Evolutionary conservation across 2,888 invertebrate genomes (phyloP), one percentile per base, ranked within the genome.

Genomic region (Andrena camellia): DNA sequence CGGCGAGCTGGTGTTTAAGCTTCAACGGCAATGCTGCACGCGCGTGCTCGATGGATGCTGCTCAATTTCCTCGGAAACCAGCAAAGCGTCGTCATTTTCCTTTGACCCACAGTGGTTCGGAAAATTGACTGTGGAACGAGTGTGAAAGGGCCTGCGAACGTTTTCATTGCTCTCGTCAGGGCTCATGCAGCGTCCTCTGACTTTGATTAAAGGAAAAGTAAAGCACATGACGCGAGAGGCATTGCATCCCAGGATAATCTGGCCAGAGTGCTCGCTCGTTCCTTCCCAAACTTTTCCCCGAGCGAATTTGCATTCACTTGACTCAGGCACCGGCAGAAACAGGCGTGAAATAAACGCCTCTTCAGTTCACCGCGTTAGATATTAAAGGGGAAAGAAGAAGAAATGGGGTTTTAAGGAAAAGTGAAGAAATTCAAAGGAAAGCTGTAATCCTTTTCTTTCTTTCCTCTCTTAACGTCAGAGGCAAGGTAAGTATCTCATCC

Each of bases 171-270:
- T 17, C 35, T 23, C 48, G 48, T 31, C 13, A 13, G 20, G 54
- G 52, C n/a, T 69, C 42, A n/a, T 10, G 29, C 35, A 20, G 5
- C 23, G 31, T 68, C 31, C 20, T 20, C 48, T 26, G 67, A 68
- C 63, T 60, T 70, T 81, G 74, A 70, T 82, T 67, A 48, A 42
- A 82, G 74, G 68, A 26, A 35, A 80, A 59, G 57, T 59, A 54
- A 74, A 70, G 66, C 29, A 54, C 74, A 81, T 59, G 64, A 68
- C 63, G 48, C 60, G 23, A 52, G 26, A 33, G 67, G 64, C 35
- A 26, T 48, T 52, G 29, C 57, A 48, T 42, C 23, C 23, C 4
- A 6, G 26, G 64, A 81, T 69, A 74, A 81, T 81, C 63, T 42
- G 52, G 29, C 42, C 26, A 5, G 42, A 81, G 66, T 59, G 81